Evolutionary conservation across 2,113 vertebrate genomes (phyloP).

Genomic region (Corythornis cristatus): DNA sequence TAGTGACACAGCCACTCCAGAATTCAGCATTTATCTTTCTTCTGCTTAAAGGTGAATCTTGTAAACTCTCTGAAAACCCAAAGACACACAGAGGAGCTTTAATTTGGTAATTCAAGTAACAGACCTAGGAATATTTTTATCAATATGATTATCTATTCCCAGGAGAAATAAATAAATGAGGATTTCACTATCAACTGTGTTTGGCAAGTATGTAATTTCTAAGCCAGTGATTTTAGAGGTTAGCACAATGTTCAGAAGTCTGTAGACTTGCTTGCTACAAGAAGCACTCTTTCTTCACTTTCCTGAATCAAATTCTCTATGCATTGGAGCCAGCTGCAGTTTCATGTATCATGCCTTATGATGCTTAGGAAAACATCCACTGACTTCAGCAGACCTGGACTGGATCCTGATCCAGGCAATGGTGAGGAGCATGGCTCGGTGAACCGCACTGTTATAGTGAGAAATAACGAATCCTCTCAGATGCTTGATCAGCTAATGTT

Average conservation of each 20-base stretch:
- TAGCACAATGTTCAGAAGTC: neutral
- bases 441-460: neutral
- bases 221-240: neutral
- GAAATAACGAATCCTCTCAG: neutral
- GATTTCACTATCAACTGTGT: neutral
- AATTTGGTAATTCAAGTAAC: neutral
- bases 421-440: neutral
- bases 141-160: neutral
- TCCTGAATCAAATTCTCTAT: neutral
- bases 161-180: neutral
- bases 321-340: neutral
- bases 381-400: no score
- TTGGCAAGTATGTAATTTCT: neutral
- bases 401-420: neutral
- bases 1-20: neutral
- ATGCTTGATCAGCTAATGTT: neutral
- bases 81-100: neutral
- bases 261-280: neutral
- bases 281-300: neutral
- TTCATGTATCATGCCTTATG: accelerated
- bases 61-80: neutral
- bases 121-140: neutral
- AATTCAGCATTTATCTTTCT: neutral
- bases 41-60: neutral
- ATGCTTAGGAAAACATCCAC: accelerated